Evolutionary conservation across 2,113 vertebrate genomes (phyloP), one percentile per base, ranked within the genome.

Genomic region (Callipepla californica): DNA sequence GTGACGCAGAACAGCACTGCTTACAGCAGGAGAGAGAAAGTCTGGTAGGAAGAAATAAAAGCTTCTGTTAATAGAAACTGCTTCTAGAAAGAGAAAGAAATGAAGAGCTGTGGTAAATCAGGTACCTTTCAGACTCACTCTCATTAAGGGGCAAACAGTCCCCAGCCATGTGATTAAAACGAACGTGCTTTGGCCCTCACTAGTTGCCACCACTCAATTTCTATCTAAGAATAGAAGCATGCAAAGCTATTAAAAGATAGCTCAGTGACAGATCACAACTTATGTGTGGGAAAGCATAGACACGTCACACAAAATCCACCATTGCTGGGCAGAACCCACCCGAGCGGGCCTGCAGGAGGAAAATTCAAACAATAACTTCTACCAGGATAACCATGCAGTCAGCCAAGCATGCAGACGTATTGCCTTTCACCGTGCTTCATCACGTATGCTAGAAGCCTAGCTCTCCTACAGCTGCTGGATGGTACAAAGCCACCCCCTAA

Each of bases 171-270:
- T 95, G 95, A 96, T 61, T 86, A 58, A 90, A 92, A 84, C 11
- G 87, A 96, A 91, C 6, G 28, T 62, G 82, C 88, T 95, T 88
- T 96, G 94, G 96, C 95, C 87, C 83, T 95, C 90, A 15, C 73
- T 95, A 62, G 82, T 86, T 91, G 85, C 92, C 74, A 94, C 92
- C 90, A 88, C 95, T 96, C 87, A 13, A 86, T 95, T 94, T 96
- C 93, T 92, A 96, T 96, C 93, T 93, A 96, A 97, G 93, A 96
- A 95, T 81, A 96, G 74, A 96, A 95, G 84, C 93, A 92, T 38
- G 90, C 94, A 95, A 94, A 77, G 85, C 90, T 93, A 93, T 96
- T 96, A 90, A 92, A 81, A 81, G 92, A 91, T 90, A 96, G 89
- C 72, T 96, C 90, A 82, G 91, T 95, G 94, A 96, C 89, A 93